Evolutionary conservation across 2,888 invertebrate genomes (phyloP).

Genomic region (Cancer borealis): DNA sequence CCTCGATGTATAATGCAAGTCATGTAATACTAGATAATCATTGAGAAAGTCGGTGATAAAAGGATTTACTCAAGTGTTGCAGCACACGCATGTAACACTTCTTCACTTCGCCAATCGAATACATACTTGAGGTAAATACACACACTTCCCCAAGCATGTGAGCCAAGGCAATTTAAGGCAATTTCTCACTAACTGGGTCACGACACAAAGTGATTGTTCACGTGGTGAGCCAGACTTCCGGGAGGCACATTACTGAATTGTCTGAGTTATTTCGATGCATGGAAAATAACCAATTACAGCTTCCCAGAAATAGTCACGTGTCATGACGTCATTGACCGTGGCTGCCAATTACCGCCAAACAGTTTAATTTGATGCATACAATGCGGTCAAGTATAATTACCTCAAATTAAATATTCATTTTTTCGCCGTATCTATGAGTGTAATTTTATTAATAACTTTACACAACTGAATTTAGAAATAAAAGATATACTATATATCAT

Average conservation of each 20-base stretch:
- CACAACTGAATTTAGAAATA: too few relatives aligned
- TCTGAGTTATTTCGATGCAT: too few relatives aligned
- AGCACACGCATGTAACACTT: neutral
- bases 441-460: too few relatives aligned
- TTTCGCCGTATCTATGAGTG: too few relatives aligned
- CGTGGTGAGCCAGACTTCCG: neutral
- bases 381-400: too few relatives aligned
- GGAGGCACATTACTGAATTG: neutral
- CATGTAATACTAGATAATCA: neutral
- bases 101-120: neutral
- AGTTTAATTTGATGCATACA: too few relatives aligned
- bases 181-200: neutral
- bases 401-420: too few relatives aligned
- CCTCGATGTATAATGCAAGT: neutral
- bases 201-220: neutral
- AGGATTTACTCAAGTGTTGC: neutral
- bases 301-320: too few relatives aligned
- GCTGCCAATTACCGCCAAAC: too few relatives aligned
- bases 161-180: neutral
- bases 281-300: too few relatives aligned
- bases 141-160: neutral
- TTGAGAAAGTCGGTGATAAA: neutral
- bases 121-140: neutral
- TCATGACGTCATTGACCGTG: too few relatives aligned
- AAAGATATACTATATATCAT: too few relatives aligned